Percentiles rank a stretch among this genome's conserved stretches.
These are phyloP conservation scores for Pimephales promelas DNA, from an alignment of 2,113 vertebrate genomes.

Conservation along the genomic window DNA sequence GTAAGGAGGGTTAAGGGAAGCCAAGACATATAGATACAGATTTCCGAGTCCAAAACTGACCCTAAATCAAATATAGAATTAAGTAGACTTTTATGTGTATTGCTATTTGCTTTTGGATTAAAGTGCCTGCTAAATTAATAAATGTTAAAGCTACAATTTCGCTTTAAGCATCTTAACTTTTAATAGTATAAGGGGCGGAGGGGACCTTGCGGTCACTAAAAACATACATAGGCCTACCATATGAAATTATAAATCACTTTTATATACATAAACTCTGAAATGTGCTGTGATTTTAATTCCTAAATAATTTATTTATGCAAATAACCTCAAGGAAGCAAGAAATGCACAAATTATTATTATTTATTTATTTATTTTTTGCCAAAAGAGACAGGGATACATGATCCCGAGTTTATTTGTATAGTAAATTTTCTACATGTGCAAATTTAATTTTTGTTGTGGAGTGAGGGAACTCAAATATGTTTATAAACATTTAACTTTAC, in stretches of 20 bases:
- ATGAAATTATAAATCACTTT: not conserved
- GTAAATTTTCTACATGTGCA: too few species aligned
- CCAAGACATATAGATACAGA: not conserved
- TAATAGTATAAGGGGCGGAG: not conserved
- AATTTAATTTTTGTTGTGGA: too few species aligned
- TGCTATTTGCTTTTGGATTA: not conserved
- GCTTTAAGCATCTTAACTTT: not conserved
- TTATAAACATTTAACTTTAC: too few species aligned
- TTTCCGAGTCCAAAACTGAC: not conserved
- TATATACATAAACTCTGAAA: not conserved
- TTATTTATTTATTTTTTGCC: too few species aligned
- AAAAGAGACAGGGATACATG: too few species aligned
- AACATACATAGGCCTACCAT: too few species aligned
- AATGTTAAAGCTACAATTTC: not conserved
- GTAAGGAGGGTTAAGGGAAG: constrained; percentile 20
- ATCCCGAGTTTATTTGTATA: too few species aligned
- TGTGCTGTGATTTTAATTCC: not conserved
- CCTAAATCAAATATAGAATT: not conserved
- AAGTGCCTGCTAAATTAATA: not conserved
- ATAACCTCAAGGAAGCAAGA: too few species aligned
- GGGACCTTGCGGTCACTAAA: not conserved
- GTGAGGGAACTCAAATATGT: not conserved
- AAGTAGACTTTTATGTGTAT: not conserved
- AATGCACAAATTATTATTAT: too few species aligned
- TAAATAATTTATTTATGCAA: too few species aligned